phyloP scores from a whole-genome alignment of 2,888 invertebrate genomes.

The Oithona nana region DNA sequence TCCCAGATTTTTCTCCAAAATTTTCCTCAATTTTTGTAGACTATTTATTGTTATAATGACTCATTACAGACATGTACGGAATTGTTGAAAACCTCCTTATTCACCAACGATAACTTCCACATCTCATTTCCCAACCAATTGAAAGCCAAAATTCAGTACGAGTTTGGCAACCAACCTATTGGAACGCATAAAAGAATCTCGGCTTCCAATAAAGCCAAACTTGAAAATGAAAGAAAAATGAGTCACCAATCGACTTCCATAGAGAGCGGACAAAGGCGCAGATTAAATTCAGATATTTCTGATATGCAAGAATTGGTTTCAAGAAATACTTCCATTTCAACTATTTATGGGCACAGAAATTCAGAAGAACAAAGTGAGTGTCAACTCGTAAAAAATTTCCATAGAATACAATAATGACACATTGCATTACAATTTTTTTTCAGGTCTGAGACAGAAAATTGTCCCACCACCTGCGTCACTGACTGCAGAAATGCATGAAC shows the following conservation, averaged over 20 bases:
- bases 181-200: neutral
- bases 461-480: neutral
- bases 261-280: neutral
- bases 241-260: neutral
- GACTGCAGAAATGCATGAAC: neutral
- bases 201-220: neutral
- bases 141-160: slow-evolving; percentile 41
- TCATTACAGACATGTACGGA: slow-evolving; percentile 34
- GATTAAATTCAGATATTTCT: neutral
- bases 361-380: neutral
- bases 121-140: slow-evolving; percentile 46
- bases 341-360: neutral
- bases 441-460: neutral
- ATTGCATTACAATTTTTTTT: neutral
- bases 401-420: neutral
- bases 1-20: too few relatives aligned
- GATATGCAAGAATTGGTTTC: neutral
- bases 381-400: neutral
- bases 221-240: neutral
- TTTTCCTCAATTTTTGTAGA: too few relatives aligned
- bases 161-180: slow-evolving; percentile 38
- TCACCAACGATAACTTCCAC: slow-evolving; percentile 43
- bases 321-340: neutral
- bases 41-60: too few relatives aligned
- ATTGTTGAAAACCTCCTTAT: slow-evolving; percentile 45